Evolutionary conservation across 2,113 vertebrate genomes (phyloP).

Genomic region (Hiodon alosoides): DNA sequence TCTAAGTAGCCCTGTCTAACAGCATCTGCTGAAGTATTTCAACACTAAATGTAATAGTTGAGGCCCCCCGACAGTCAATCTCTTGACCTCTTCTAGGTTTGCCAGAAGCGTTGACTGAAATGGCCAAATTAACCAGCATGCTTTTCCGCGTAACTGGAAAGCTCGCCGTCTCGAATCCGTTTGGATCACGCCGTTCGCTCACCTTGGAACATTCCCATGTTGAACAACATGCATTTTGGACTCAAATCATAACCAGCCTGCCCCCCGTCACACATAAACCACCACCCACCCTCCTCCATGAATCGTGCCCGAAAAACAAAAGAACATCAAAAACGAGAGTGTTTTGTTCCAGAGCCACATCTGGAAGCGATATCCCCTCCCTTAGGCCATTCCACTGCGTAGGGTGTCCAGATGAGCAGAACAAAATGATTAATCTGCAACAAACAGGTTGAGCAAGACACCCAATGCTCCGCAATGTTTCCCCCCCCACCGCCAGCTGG

Average conservation of each 20-base stretch:
- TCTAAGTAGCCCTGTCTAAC: no score
- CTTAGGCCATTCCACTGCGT: background rate
- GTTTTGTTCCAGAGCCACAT: conserved; percentile 23
- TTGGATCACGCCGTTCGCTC: background rate
- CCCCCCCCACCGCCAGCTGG: no score
- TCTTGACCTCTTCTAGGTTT: background rate
- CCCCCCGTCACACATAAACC: background rate
- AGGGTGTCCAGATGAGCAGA: background rate
- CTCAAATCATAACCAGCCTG: conserved; percentile 26
- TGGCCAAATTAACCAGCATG: no score
- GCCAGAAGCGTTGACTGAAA: background rate
- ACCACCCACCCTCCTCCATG: conserved; percentile 15
- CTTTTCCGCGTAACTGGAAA: no score
- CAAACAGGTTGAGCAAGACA: no score
- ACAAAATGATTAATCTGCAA: no score
- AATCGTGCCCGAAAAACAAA: conserved; percentile 2
- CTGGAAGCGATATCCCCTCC: conserved; percentile 23
- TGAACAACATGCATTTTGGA: conserved; percentile 23
- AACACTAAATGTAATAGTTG: background rate
- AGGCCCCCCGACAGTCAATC: background rate
- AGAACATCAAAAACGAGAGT: conserved; percentile 5
- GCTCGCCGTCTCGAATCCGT: no score
- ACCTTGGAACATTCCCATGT: conserved; percentile 11
- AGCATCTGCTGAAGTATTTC: no score
- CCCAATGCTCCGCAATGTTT: no score